phyloP scores from a whole-genome alignment of 2,113 vertebrate genomes.

The Ascaphus truei region DNA sequence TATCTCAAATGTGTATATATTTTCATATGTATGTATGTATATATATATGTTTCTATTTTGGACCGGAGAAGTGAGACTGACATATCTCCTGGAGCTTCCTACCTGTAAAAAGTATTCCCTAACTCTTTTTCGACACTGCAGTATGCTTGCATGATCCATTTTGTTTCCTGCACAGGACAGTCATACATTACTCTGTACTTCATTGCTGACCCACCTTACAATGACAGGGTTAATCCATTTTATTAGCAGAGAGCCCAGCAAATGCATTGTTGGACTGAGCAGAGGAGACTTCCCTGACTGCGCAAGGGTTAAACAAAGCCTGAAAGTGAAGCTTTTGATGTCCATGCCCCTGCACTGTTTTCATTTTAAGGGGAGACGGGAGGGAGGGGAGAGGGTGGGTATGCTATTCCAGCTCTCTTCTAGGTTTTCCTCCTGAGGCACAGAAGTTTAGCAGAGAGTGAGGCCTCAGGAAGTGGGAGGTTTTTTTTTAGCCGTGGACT shows the following conservation, averaged over 20 bases:
- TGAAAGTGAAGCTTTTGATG: slow-evolving; percentile 14
- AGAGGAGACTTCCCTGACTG: neutral
- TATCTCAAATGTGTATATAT: too few relatives aligned
- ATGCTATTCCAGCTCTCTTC: slow-evolving; percentile 32
- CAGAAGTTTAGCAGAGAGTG: slow-evolving; percentile 48
- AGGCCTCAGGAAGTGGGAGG: slow-evolving; percentile 91
- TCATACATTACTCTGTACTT: neutral
- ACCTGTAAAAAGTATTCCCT: too few relatives aligned
- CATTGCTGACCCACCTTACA: neutral
- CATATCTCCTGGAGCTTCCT: too few relatives aligned
- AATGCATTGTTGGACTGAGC: neutral
- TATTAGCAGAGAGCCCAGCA: neutral
- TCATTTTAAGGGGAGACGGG: slow-evolving; percentile 40
- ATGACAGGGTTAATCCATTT: neutral
- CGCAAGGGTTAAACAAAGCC: slow-evolving; percentile 23
- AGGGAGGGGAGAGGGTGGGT: slow-evolving; percentile 33
- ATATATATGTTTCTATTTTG: too few relatives aligned
- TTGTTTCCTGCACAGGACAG: neutral
- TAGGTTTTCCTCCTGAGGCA: slow-evolving; percentile 38
- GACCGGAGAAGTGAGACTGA: too few relatives aligned
- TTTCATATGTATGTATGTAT: too few relatives aligned
- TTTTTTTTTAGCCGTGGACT: slow-evolving; percentile 63
- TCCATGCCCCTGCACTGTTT: slow-evolving; percentile 36
- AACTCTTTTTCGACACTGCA: too few relatives aligned
- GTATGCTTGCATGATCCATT: neutral